Conservation (phyloP, 2,113 vertebrate genomes). For the Pollachius pollachius region DNA sequence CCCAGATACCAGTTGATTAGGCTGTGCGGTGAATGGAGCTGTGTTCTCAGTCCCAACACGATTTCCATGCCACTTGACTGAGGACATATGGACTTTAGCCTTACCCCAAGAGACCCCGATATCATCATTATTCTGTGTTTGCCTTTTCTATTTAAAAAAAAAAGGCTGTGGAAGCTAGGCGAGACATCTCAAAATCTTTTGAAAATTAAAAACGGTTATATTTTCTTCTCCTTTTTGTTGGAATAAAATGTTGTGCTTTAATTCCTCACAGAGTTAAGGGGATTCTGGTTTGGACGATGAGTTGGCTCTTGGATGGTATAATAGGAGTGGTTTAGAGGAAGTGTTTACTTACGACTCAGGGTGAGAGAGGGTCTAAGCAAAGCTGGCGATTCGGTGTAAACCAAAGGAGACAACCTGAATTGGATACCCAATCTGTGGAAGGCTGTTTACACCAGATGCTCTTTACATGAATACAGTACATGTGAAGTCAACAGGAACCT, state of each 20-base stretch:
- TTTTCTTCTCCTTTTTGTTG: background rate
- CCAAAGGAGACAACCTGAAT: too few relatives aligned
- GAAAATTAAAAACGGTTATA: too few relatives aligned
- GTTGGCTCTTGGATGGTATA: too few relatives aligned
- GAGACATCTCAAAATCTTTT: constrained; percentile 20
- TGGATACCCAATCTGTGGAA: too few relatives aligned
- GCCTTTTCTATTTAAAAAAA: background rate
- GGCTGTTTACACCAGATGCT: too few relatives aligned
- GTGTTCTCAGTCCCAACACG: constrained; percentile 44
- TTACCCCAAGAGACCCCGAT: constrained; percentile 11
- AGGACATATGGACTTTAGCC: constrained; percentile 42
- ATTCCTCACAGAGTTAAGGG: constrained; percentile 27
- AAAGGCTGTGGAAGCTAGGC: background rate
- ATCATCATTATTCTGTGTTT: constrained; percentile 21
- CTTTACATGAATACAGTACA: too few relatives aligned
- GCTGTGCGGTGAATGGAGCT: constrained; percentile 43
- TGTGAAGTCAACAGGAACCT: too few relatives aligned
- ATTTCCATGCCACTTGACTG: constrained; percentile 62
- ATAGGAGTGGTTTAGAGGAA: too few relatives aligned
- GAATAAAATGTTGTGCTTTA: constrained; percentile 5
- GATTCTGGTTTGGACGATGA: background rate
- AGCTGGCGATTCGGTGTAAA: too few relatives aligned
- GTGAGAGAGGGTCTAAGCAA: too few relatives aligned
- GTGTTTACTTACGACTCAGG: too few relatives aligned
- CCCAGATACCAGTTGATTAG: constrained; percentile 60